phyloP scores from a whole-genome alignment of 2,113 vertebrate genomes.

The Sebastes fasciatus region DNA sequence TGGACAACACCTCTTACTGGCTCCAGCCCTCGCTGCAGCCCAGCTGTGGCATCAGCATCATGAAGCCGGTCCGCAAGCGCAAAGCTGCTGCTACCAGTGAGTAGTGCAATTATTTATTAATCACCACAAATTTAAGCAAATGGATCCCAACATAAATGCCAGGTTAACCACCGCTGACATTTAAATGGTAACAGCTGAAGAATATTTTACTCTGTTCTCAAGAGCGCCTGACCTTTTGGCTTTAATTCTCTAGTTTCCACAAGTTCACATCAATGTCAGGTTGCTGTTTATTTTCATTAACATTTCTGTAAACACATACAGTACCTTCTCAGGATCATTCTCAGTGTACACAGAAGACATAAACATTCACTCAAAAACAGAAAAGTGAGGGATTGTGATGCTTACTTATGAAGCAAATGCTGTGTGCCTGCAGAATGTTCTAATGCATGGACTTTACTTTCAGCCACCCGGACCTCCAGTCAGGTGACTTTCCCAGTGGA shows the following conservation, averaged over 20 bases:
- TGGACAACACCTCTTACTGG: slow-evolving; percentile 98
- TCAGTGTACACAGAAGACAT: background rate
- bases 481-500: slow-evolving; percentile 99
- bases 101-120: slow-evolving; percentile 46
- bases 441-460: slow-evolving; percentile 31
- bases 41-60: slow-evolving; percentile 95
- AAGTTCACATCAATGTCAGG: too few relatives aligned
- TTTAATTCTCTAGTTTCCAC: background rate
- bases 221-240: background rate
- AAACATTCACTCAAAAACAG: background rate
- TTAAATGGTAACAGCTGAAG: too few relatives aligned
- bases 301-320: background rate
- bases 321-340: background rate
- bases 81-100: slow-evolving; percentile 93
- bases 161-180: background rate
- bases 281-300: background rate
- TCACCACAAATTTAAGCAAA: background rate
- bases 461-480: slow-evolving; percentile 94
- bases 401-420: background rate
- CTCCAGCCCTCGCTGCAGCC: slow-evolving; percentile 97
- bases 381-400: background rate
- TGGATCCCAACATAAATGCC: background rate
- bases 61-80: slow-evolving; percentile 98
- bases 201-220: background rate
- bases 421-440: background rate